These are phyloP conservation scores for Dromaius novaehollandiae DNA, from an alignment of 2,113 vertebrate species.

Conservation along the genomic window DNA sequence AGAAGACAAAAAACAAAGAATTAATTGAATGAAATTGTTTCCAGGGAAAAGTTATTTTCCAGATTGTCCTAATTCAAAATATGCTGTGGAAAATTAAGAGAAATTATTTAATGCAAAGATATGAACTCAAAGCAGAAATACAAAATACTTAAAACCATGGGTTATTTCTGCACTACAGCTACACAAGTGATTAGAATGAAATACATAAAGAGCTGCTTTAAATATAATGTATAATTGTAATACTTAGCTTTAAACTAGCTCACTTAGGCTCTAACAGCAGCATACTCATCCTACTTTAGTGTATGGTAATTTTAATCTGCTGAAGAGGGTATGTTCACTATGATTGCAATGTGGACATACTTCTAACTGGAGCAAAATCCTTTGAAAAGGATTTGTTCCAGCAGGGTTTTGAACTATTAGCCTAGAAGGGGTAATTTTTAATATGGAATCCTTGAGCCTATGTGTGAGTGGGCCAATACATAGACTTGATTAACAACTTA, in stretches of 20 bases:
- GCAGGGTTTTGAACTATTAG: not conserved
- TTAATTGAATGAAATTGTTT: not conserved
- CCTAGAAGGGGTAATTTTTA: not conserved
- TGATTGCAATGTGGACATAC: rapidly evolving
- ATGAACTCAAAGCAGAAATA: not conserved
- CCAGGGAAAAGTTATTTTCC: not conserved
- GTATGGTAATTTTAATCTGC: rapidly evolving
- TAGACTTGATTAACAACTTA: not conserved
- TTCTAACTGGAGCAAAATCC: not conserved
- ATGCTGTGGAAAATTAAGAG: not conserved
- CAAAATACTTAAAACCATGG: not conserved
- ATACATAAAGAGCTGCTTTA: not conserved
- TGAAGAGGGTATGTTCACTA: not conserved
- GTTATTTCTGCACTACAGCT: not conserved
- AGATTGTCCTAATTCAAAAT: not conserved
- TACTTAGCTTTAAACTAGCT: not conserved
- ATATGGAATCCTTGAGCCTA: not conserved
- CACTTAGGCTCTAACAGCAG: not conserved
- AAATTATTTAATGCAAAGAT: not conserved
- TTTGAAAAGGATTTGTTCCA: not conserved
- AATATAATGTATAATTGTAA: not conserved
- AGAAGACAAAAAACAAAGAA: not conserved
- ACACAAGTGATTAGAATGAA: not conserved
- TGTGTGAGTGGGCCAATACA: not conserved
- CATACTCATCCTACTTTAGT: not conserved